A percentile compares a stretch with the other conserved stretches of the same genome.
These are phyloP conservation scores for Oryzias curvinotus DNA, from an alignment of 2,113 vertebrate genomes.

Conservation along the genomic window DNA sequence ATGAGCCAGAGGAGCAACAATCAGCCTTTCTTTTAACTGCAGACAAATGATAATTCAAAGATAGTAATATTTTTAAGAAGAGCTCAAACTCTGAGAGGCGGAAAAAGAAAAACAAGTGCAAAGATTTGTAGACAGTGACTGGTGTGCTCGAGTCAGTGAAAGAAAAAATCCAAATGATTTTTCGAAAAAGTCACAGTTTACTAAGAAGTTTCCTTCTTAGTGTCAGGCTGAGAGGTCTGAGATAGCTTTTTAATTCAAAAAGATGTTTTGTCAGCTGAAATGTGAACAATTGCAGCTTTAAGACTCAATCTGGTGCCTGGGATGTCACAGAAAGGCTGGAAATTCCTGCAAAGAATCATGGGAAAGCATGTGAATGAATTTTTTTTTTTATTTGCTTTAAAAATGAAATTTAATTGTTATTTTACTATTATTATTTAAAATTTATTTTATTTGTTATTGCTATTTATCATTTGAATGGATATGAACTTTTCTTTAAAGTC, in stretches of 20 bases:
- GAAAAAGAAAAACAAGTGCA: too few relatives aligned
- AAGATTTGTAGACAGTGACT: not conserved
- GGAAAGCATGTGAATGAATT: not conserved
- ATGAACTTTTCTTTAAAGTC: too few relatives aligned
- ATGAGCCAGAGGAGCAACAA: not conserved
- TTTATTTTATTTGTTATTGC: too few relatives aligned
- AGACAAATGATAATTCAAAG: not conserved
- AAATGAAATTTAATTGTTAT: too few relatives aligned
- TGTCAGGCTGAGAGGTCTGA: constrained; percentile 15
- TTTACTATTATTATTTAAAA: too few relatives aligned
- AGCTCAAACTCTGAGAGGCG: too few relatives aligned
- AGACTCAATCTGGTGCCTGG: not conserved
- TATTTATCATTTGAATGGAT: too few relatives aligned
- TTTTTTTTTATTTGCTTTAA: too few relatives aligned
- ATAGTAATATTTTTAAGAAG: too few relatives aligned
- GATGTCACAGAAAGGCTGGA: too few relatives aligned
- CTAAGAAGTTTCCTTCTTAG: not conserved
- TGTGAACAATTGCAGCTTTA: constrained; percentile 8
- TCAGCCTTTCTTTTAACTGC: not conserved
- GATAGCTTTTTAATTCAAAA: constrained; percentile 8
- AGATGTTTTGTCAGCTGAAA: constrained; percentile 14
- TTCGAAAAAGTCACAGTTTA: constrained; percentile 16
- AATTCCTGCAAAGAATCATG: too few relatives aligned
- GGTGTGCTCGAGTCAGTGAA: constrained; percentile 1
- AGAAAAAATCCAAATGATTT: constrained; percentile 6